Conservation (phyloP, 2,797 vertebrate genomes). For the Amblyraja radiata region DNA sequence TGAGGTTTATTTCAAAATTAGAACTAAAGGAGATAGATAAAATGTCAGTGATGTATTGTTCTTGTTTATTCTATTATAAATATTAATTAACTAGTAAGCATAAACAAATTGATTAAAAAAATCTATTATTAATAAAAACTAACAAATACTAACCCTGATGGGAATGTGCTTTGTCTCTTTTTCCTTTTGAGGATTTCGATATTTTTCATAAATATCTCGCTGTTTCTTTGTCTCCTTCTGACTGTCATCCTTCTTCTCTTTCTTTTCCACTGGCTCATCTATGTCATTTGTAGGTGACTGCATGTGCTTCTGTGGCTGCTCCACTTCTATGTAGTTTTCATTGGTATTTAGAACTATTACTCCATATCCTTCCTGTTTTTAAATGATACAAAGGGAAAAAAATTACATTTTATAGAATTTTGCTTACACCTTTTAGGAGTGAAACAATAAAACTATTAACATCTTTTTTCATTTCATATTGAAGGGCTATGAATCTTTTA, state of each 20-base stretch:
- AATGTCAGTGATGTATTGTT: background rate
- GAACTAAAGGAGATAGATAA: background rate
- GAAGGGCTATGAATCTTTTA: background rate
- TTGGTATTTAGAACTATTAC: slow-evolving; percentile 97
- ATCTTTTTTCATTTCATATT: background rate
- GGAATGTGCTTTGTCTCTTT: slow-evolving; percentile 79
- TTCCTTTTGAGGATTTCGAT: slow-evolving; percentile 92
- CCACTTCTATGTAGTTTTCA: slow-evolving; percentile 92
- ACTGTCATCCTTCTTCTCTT: slow-evolving; percentile 78
- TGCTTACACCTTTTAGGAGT: background rate
- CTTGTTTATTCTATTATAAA: background rate
- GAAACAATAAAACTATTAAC: background rate
- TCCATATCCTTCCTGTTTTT: slow-evolving; percentile 80
- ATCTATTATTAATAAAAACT: background rate
- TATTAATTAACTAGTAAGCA: background rate
- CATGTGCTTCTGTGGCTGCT: slow-evolving; percentile 66
- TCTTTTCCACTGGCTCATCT: slow-evolving; percentile 93
- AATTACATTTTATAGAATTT: background rate
- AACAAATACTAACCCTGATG: slow-evolving; percentile 72
- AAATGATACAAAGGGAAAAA: slow-evolving; percentile 44
- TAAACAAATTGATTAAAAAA: background rate
- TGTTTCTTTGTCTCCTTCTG: slow-evolving; percentile 84
- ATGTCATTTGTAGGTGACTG: slow-evolving; percentile 66
- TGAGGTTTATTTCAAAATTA: background rate
- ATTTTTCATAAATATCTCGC: slow-evolving; percentile 91